Evolutionary conservation across 2,113 vertebrate species (phyloP).

Genomic region (Garra rufa): DNA sequence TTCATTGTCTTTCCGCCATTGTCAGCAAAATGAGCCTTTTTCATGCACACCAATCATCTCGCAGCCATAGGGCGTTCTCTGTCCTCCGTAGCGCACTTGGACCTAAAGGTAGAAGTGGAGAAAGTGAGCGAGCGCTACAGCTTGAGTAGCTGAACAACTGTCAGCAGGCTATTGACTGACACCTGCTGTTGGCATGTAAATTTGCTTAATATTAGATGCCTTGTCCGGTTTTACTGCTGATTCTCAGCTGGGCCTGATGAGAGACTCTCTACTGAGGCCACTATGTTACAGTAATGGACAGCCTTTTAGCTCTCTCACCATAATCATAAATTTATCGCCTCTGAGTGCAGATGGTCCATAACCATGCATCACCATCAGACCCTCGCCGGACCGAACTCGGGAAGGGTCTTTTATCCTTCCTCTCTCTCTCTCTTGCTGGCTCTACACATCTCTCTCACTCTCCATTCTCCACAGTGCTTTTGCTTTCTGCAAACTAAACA

Average conservation of each 20-base stretch:
- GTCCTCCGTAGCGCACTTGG: not conserved
- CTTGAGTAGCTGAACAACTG: slow-evolving; percentile 54
- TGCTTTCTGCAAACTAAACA: slow-evolving; percentile 79
- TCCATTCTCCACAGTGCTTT: slow-evolving; percentile 60
- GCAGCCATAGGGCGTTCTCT: slow-evolving; percentile 52
- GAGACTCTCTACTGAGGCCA: slow-evolving; percentile 74
- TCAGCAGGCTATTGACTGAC: slow-evolving; percentile 62
- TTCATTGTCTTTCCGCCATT: slow-evolving; percentile 69
- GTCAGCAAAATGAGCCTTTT: slow-evolving; percentile 70
- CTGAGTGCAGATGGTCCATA: slow-evolving; percentile 85
- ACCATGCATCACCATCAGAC: slow-evolving; percentile 81
- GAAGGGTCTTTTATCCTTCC: slow-evolving; percentile 64
- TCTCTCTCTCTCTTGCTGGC: slow-evolving; percentile 25
- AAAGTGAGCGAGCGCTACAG: slow-evolving; percentile 41
- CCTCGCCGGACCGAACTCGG: slow-evolving; percentile 70
- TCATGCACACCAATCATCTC: slow-evolving; percentile 68
- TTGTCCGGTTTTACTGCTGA: slow-evolving; percentile 63
- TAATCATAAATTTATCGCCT: slow-evolving; percentile 83
- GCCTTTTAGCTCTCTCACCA: slow-evolving; percentile 79
- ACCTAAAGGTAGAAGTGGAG: slow-evolving; percentile 18
- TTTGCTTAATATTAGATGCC: slow-evolving; percentile 64
- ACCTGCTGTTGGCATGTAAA: slow-evolving; percentile 64
- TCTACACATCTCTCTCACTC: slow-evolving; percentile 43
- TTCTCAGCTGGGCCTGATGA: slow-evolving; percentile 62
- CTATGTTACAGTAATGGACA: slow-evolving; percentile 83